Conservation (phyloP, 2,888 invertebrate genomes). For the Microplitis deprimator region DNA sequence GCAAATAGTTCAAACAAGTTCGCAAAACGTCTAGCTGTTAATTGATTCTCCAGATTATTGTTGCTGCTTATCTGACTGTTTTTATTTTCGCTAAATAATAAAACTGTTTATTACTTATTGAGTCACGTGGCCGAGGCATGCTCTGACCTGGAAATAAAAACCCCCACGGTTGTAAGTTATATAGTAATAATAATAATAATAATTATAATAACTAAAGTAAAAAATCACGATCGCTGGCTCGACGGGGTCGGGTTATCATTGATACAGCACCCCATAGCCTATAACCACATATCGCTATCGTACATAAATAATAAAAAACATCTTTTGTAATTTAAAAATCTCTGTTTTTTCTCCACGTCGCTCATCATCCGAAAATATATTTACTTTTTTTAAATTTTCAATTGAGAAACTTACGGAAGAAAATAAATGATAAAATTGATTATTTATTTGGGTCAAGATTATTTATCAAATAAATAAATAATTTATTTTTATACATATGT, state of each 20-base stretch:
- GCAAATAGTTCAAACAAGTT: neutral
- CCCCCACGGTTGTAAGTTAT: neutral
- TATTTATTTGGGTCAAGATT: constrained; percentile 42
- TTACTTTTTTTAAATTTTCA: neutral
- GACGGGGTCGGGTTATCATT: constrained; percentile 30
- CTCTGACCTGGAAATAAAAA: neutral
- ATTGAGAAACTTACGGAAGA: neutral
- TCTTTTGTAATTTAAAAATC: constrained; percentile 4
- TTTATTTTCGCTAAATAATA: too few relatives aligned
- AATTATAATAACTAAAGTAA: neutral
- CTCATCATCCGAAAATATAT: neutral
- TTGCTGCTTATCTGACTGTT: neutral
- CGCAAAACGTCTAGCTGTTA: neutral
- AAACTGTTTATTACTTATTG: neutral
- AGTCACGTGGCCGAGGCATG: neutral
- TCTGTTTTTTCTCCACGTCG: neutral
- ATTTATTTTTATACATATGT: too few relatives aligned
- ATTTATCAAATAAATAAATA: constrained; percentile 26
- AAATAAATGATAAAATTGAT: constrained; percentile 6
- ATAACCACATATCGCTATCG: constrained; percentile 23
- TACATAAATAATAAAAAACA: neutral
- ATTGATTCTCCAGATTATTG: neutral
- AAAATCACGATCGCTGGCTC: constrained; percentile 27
- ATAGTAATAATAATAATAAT: neutral
- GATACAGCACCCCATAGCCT: constrained; percentile 6